Percentiles rank a stretch among this genome's conserved stretches.
These are phyloP conservation scores for Lucilia cuprina DNA, from an alignment of 1,140 invertebrate species.

Conservation along the genomic window DNA sequence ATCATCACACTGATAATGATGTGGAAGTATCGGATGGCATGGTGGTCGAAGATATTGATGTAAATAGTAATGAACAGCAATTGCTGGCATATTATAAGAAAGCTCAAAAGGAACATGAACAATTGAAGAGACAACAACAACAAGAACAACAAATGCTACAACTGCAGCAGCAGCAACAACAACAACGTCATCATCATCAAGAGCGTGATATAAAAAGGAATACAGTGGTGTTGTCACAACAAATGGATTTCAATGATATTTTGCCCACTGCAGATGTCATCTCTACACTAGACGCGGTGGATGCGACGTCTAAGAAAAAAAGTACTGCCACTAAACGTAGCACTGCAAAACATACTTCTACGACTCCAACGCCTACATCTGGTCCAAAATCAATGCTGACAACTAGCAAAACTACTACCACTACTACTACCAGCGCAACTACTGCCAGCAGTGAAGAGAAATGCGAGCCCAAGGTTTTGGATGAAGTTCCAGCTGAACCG, in stretches of 20 bases:
- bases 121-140: constrained; percentile 16
- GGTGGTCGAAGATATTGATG: neutral
- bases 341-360: constrained; percentile 13
- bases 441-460: constrained; percentile 41
- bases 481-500: constrained; percentile 56
- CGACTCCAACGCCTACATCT: neutral
- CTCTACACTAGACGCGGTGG: constrained; percentile 47
- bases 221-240: neutral
- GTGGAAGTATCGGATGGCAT: constrained; percentile 13
- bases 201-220: constrained; percentile 33
- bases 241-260: constrained; percentile 49
- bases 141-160: neutral
- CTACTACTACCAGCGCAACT: neutral
- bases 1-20: constrained; percentile 9
- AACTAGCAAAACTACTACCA: constrained; percentile 9
- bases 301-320: neutral
- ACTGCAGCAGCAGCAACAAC: constrained; percentile 23
- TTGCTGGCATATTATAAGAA: constrained; percentile 54
- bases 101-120: constrained; percentile 46
- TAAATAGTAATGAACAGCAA: constrained; percentile 39
- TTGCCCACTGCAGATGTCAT: constrained; percentile 48
- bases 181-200: constrained; percentile 27
- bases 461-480: constrained; percentile 58
- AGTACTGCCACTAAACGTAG: constrained; percentile 15
- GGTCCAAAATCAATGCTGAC: neutral